A percentile compares a stretch with the other conserved stretches of the same genome.
phyloP scores from a whole-genome alignment of 2,113 vertebrate species.

The Jacana jacana region DNA sequence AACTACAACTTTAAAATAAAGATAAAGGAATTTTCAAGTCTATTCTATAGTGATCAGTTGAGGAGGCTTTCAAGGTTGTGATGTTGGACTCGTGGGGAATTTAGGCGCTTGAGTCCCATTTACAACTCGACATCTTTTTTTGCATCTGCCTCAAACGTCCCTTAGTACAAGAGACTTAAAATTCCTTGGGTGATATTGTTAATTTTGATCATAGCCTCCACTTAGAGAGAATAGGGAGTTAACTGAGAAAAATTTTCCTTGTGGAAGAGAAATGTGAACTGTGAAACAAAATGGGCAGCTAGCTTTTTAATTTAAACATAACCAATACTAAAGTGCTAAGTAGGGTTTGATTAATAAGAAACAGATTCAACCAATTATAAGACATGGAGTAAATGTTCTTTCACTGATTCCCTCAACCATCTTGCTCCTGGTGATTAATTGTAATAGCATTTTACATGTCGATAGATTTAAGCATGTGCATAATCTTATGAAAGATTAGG shows the following conservation, averaged over 20 bases:
- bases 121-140: not conserved
- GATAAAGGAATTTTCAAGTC: not conserved
- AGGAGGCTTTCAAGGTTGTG: not conserved
- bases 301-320: not conserved
- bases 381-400: conserved; percentile 16
- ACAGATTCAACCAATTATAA: conserved; percentile 21
- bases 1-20: not conserved
- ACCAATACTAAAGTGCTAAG: not conserved
- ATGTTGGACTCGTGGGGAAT: not conserved
- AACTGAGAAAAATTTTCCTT: not conserved
- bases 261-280: not conserved
- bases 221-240: not conserved
- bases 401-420: not conserved
- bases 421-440: not conserved
- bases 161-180: not conserved
- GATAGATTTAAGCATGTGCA: not conserved
- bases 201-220: not conserved
- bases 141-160: not conserved
- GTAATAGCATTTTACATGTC: not conserved
- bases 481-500: not conserved
- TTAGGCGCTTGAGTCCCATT: not conserved
- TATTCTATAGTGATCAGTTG: not conserved
- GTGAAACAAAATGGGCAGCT: not conserved
- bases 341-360: conserved; percentile 33
- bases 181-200: not conserved